Conservation (phyloP, 2,113 vertebrate genomes). For the Spheniscus mendiculus region DNA sequence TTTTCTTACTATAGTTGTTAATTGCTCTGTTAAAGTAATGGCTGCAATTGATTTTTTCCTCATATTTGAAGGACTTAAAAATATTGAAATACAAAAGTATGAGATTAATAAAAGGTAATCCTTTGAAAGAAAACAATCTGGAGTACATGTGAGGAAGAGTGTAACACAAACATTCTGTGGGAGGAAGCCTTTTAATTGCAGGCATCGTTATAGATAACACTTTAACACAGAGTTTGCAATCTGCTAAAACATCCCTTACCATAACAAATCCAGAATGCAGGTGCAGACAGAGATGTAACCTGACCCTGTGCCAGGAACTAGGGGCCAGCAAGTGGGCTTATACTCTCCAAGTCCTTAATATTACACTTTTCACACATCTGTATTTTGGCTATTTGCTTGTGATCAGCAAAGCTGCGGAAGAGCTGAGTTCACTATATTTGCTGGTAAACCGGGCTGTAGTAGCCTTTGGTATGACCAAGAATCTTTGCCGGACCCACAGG, state of each 20-base stretch:
- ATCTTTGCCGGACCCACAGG: background rate
- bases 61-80: background rate
- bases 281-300: background rate
- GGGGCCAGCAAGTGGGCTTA: background rate
- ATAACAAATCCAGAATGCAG: background rate
- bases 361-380: background rate
- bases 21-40: background rate
- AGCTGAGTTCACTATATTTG: background rate
- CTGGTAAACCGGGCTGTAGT: background rate
- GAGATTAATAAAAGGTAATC: background rate
- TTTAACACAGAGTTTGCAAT: background rate
- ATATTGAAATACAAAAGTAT: background rate
- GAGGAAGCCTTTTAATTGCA: background rate
- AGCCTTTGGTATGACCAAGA: background rate
- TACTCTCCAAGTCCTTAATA: background rate
- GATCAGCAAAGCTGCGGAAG: background rate
- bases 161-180: background rate
- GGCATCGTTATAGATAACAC: rapidly evolving
- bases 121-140: background rate
- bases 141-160: background rate
- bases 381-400: background rate
- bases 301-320: background rate
- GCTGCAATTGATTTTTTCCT: background rate
- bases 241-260: background rate
- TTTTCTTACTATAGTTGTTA: background rate